Evolutionary conservation across 2,888 invertebrate genomes (phyloP).

Genomic region (Anthrax anthrax): DNA sequence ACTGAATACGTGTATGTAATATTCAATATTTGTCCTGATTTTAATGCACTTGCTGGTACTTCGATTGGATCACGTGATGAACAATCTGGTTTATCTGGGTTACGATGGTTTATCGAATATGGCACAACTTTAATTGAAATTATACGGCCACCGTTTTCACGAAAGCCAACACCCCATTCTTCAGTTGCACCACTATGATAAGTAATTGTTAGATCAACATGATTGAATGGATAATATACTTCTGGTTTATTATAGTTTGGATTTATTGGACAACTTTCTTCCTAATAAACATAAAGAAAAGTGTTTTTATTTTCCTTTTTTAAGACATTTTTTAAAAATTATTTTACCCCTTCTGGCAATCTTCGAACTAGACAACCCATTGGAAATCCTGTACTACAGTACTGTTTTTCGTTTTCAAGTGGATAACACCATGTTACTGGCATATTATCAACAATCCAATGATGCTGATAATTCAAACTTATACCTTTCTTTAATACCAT

Average conservation of each 20-base stretch:
- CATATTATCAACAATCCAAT: conserved; percentile 99
- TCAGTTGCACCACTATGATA: conserved; percentile 83
- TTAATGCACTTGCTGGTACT: conserved; percentile 45
- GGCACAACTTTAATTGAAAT: conserved; percentile 59
- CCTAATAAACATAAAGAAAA: conserved; percentile 12
- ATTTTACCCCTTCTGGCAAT: conserved; percentile 19
- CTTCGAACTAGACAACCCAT: conserved; percentile 83
- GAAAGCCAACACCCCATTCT: conserved; percentile 71
- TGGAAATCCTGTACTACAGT: conserved; percentile 92
- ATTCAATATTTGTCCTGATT: conserved; percentile 38
- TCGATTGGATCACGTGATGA: conserved; percentile 48
- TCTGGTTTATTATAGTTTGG: conserved; percentile 46
- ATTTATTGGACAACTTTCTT: conserved; percentile 44
- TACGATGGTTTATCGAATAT: conserved; percentile 42
- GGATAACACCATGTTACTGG: conserved; percentile 95
- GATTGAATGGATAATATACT: conserved; percentile 89
- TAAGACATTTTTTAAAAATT: background rate
- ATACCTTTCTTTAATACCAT: conserved; percentile 81
- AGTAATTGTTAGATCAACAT: conserved; percentile 83
- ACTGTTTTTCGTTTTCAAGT: conserved; percentile 56
- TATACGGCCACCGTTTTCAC: conserved; percentile 76
- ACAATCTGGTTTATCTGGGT: conserved; percentile 38
- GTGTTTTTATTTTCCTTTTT: background rate
- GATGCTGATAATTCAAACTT: conserved; percentile 92
- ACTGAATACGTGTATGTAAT: conserved; percentile 83